Base-by-base conservation (phyloP, 2,113 vertebrate species). In the Aptenodytes forsteri region DNA sequence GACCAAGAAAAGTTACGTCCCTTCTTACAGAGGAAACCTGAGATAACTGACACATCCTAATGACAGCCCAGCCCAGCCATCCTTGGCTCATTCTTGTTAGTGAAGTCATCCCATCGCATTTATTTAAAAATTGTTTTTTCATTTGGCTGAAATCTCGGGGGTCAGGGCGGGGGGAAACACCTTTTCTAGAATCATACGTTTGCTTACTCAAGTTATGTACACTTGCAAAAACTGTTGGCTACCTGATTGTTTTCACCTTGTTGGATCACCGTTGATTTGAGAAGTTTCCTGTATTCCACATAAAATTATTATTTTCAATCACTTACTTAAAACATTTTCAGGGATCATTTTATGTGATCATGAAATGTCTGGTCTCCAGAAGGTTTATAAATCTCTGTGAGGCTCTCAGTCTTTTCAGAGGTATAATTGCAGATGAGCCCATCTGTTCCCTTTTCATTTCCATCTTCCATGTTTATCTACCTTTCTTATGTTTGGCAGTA, bases 391-490 rank as follows among this genome's bases (percentile, higher is more conserved):
- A 93, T 89, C 52, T 90, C 55, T 64, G 21, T 36, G 86, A 93
- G 83, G 47, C 72, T 46, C 50, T 90, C 38, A 62, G 46, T 90
- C 71, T 89, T 93, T 95, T 93, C 69, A 61, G 92, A 92, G 64
- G 72, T 92, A 71, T 94, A 90, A 87, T 30, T 90, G 76, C 90
- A 92, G 94, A 92, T 89, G 64, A 69, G 52, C 11, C 92, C 94
- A 93, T 95, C 94, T 97, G 88, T 91, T 93, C 80, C 32, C 14
- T 89, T 94, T 94, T 92, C 13, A 75, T 83, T 90, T 93, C 46
- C 61, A 59, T 82, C 89, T 93, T 94, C 90, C 56, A 64, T n/a
- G 13, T 93, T 93, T 90, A 66, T 92, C 67, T 75, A 46, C 59
- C 71, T 94, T 75, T 86, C 78, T 73, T 73, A 66, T 38, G 38